Conservation (phyloP, 2,797 vertebrate genomes). For the Enteromius trimaculatus region DNA sequence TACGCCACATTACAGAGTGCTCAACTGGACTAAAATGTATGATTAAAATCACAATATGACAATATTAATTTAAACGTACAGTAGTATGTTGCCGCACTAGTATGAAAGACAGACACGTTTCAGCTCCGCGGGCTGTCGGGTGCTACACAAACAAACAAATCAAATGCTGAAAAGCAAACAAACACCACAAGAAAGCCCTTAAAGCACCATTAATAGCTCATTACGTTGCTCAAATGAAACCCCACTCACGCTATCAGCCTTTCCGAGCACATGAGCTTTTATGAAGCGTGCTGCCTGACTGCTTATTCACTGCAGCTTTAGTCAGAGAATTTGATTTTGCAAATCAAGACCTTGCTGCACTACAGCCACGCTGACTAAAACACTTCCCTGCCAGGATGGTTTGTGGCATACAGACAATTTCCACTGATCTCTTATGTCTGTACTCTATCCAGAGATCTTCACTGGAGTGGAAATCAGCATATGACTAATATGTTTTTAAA, state of each 20-base stretch:
- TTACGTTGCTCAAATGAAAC: conserved; percentile 73
- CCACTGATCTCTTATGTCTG: not conserved
- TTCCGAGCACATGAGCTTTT: conserved; percentile 8
- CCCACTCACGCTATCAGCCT: conserved; percentile 57
- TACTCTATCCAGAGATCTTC: not conserved
- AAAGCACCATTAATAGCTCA: conserved; percentile 69
- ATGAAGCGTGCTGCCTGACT: conserved; percentile 24
- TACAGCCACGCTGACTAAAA: not conserved
- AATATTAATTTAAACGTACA: no score
- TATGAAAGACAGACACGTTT: conserved; percentile 56
- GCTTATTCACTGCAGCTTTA: conserved; percentile 34
- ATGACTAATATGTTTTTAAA: not conserved
- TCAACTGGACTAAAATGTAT: not conserved
- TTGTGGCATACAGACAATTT: not conserved
- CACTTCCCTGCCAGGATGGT: not conserved
- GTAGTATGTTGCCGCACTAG: not conserved
- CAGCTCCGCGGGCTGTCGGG: conserved; percentile 69
- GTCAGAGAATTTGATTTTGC: conserved; percentile 35
- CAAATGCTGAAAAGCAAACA: conserved; percentile 74
- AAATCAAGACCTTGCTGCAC: conserved; percentile 9
- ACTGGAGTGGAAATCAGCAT: not conserved
- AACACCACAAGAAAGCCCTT: conserved; percentile 65
- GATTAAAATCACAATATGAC: no score
- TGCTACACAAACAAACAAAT: conserved; percentile 80
- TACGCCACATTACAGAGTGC: no score